Base-by-base conservation (phyloP, 2,888 invertebrate genomes). In the Apocheima hispidaria region DNA sequence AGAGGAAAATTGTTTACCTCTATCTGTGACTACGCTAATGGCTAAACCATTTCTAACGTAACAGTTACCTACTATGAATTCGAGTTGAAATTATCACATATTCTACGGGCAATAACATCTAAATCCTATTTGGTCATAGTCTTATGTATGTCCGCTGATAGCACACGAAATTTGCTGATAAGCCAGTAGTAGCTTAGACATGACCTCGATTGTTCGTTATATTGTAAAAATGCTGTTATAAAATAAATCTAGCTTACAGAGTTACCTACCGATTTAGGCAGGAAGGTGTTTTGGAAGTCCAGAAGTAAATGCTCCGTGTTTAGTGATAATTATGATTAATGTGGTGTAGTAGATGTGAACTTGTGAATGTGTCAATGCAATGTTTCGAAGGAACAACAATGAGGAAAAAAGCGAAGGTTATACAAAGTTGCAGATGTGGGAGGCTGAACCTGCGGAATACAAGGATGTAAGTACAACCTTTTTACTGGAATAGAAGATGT, bases 331-430 rank as follows among this genome's bases (percentile, higher is more conserved):
- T 21, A 35, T 35, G 35, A 14, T 49, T 35, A 6, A 23, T 18
- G 21, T 35, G 23, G 35, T 23, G n/a, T 49, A 23, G n/a, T 14
- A 14, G 38, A 38, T 23, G 36, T 46, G 14, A 70, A 68, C 40
- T 59, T 65, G 66, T 72, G 71, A 68, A 67, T 71, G 65, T 73
- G 70, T 74, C 68, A 60, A 51, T 63, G 61, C 76, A 81, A 90
- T 90, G 90, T 83, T 82, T 71, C 89, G 89, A 60, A 80, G 88
- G 70, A 88, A 75, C 71, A 70, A 74, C 52, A 82, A 79, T 75
- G 80, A 78, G 66, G 79, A 77, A 68, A 70, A 65, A 23, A 66
- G 50, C 68, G 74, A 77, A 50, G 83, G 82, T 66, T 88, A 86
- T 53, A 82, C 79, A 1, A 73, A 80, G 73, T 67, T 89, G 69